Percentiles rank a stretch among this genome's conserved stretches.
Conservation (phyloP, 2,113 vertebrate genomes). For the Amphiprion ocellaris region DNA sequence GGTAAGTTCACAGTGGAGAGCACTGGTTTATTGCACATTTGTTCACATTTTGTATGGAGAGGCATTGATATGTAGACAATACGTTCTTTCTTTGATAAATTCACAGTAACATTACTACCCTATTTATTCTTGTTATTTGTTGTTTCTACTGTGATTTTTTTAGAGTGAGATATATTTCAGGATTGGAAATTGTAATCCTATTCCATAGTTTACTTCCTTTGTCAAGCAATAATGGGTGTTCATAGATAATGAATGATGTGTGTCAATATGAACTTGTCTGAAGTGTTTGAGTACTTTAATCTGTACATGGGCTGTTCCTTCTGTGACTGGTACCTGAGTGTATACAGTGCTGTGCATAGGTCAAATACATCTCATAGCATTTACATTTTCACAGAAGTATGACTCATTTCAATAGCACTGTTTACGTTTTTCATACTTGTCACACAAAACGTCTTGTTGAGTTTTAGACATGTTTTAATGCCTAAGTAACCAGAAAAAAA, state of each 20-base stretch:
- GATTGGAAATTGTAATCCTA: neutral
- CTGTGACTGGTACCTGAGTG: slow-evolving; percentile 28
- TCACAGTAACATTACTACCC: neutral
- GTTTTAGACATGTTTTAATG: neutral
- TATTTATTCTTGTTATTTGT: neutral
- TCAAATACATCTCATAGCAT: slow-evolving; percentile 22
- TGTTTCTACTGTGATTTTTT: neutral
- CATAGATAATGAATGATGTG: neutral
- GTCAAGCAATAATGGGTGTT: neutral
- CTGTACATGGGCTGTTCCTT: slow-evolving; percentile 21
- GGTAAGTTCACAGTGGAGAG: slow-evolving; percentile 79
- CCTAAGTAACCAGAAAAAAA: neutral
- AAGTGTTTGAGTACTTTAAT: slow-evolving; percentile 48
- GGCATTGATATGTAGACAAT: neutral
- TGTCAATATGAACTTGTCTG: slow-evolving; percentile 23
- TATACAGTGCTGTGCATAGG: slow-evolving; percentile 18
- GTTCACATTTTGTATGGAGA: neutral
- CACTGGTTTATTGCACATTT: neutral
- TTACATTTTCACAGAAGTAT: slow-evolving; percentile 15
- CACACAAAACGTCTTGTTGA: neutral
- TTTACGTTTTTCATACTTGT: neutral
- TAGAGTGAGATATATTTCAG: neutral
- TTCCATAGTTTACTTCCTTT: neutral
- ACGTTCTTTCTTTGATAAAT: neutral
- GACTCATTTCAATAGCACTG: slow-evolving; percentile 20